These are phyloP conservation scores for Siderastrea siderea DNA, from an alignment of 92 coral and sea anemone species.

Conservation along the genomic window DNA sequence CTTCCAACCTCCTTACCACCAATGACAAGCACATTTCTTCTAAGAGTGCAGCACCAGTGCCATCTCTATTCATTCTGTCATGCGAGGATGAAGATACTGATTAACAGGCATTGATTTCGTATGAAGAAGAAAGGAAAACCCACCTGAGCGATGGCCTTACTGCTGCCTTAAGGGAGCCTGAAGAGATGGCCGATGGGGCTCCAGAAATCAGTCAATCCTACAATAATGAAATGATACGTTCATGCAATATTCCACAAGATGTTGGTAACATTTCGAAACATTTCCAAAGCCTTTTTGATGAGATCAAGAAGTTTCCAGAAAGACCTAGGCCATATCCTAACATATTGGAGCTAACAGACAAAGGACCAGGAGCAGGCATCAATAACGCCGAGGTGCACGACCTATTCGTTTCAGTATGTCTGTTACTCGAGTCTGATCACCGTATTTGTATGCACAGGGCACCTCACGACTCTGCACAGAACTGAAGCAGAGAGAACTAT, in stretches of 20 bases:
- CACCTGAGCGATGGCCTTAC: constrained; percentile 32
- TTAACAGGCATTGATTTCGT: constrained; percentile 4
- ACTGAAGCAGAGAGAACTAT: constrained; percentile 32
- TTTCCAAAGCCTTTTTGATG: constrained; percentile 5
- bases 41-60: constrained; percentile 21
- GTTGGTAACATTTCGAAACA: neutral
- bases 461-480: constrained; percentile 9
- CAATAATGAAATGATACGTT: neutral
- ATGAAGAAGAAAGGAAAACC: constrained; percentile 48
- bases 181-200: neutral
- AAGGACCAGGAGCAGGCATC: constrained; percentile 49
- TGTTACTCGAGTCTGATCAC: constrained; percentile 5
- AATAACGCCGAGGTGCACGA: constrained; percentile 11
- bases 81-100: constrained; percentile 9
- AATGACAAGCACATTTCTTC: constrained; percentile 1
- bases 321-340: constrained; percentile 26
- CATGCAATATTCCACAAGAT: constrained; percentile 13
- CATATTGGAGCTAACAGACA: constrained; percentile 23
- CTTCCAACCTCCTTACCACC: constrained; percentile 27
- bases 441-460: constrained; percentile 15
- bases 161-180: constrained; percentile 16
- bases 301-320: neutral
- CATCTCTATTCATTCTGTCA: constrained; percentile 26
- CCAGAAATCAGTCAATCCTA: constrained; percentile 1
- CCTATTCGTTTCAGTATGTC: constrained; percentile 1